Evolutionary conservation across 2,888 invertebrate species (phyloP).

Genomic region (Augochlorella aurata): DNA sequence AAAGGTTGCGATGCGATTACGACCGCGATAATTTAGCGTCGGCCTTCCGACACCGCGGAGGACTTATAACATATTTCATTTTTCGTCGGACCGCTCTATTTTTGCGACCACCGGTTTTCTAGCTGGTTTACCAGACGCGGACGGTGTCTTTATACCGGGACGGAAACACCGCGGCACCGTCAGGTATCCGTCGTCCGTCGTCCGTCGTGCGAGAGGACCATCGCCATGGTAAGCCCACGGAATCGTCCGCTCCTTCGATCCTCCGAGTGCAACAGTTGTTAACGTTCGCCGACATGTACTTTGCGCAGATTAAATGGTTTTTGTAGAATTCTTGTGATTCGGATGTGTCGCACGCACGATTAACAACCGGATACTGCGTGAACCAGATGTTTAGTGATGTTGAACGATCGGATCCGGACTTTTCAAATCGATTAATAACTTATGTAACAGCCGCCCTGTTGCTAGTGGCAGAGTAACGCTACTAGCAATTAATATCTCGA

Average conservation of each 20-base stretch:
- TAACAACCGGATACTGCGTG: background rate
- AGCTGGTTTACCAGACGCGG: conserved; percentile 78
- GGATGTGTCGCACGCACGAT: background rate
- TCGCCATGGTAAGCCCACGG: conserved; percentile 77
- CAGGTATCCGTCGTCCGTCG: conserved; percentile 78
- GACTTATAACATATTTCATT: conserved; percentile 81
- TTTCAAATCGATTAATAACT: background rate
- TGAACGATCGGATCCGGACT: too few species aligned
- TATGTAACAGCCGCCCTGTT: background rate
- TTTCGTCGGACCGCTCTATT: conserved; percentile 79
- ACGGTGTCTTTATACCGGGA: conserved; percentile 79
- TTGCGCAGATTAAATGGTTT: background rate
- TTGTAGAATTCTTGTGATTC: background rate
- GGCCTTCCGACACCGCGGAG: conserved; percentile 59
- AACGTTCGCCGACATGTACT: background rate
- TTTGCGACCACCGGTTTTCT: conserved; percentile 78
- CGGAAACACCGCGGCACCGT: conserved; percentile 73
- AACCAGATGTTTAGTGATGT: too few species aligned
- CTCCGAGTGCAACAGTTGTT: background rate
- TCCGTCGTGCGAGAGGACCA: conserved; percentile 74
- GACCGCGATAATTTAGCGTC: conserved; percentile 38
- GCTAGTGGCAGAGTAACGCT: background rate
- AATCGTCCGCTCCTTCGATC: background rate
- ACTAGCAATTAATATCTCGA: background rate
- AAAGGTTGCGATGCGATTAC: conserved; percentile 1